Conservation (phyloP, 2,113 vertebrate genomes). For the Pseudonaja textilis region DNA sequence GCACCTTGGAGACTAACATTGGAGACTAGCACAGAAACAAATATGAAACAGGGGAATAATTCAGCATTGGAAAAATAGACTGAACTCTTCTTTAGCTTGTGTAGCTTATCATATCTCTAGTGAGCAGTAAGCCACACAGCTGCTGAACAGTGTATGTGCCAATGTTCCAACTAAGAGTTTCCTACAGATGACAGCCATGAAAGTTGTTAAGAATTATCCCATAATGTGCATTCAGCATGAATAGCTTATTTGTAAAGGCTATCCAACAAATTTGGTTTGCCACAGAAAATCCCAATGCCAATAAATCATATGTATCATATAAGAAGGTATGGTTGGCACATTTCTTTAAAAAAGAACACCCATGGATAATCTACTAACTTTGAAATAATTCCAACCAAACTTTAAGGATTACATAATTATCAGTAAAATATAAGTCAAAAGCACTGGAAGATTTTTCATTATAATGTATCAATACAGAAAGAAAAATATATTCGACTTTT, state of each 20-base stretch:
- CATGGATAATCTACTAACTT: background rate
- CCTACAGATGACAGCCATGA: accelerated
- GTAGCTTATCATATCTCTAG: background rate
- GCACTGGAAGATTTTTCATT: slow-evolving; percentile 1
- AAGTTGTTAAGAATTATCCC: background rate
- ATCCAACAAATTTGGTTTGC: slow-evolving; percentile 14
- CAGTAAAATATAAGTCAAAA: background rate
- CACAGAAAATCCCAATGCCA: background rate
- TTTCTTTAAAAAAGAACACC: background rate
- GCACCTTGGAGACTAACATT: background rate
- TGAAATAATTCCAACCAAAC: background rate
- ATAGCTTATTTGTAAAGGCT: slow-evolving; percentile 15
- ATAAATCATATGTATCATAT: slow-evolving; percentile 3
- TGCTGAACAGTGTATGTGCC: background rate
- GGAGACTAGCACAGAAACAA: slow-evolving; percentile 30
- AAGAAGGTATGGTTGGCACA: slow-evolving; percentile 9
- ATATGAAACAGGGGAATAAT: background rate
- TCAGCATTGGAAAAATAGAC: background rate
- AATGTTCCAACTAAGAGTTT: background rate
- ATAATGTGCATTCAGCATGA: slow-evolving; percentile 7
- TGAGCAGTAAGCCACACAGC: background rate
- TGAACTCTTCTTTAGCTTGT: background rate
- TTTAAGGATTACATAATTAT: background rate
- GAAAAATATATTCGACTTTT: background rate
- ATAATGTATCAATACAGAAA: background rate